Conservation (phyloP, 2,888 invertebrate genomes). For the Ecdyonurus torrentis region DNA sequence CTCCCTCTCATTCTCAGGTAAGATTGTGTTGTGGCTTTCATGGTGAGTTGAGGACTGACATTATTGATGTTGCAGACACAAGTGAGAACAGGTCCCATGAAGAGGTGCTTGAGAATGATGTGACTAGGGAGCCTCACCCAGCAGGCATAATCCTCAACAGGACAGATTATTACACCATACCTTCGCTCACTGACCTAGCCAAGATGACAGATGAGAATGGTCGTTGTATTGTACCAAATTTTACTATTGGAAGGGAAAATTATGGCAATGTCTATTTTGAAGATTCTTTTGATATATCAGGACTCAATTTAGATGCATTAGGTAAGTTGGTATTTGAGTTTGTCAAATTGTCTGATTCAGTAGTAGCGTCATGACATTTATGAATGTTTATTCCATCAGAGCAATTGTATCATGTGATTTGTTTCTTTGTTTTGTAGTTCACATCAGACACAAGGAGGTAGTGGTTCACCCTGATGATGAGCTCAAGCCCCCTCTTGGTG, state of each 20-base stretch:
- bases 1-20: neutral
- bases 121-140: slow-evolving; percentile 36
- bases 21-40: no score
- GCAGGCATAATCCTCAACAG: slow-evolving; percentile 61
- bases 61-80: no score
- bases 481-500: slow-evolving; percentile 68
- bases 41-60: no score
- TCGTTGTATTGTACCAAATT: slow-evolving; percentile 65
- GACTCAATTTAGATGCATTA: slow-evolving; percentile 70
- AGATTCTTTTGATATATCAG: slow-evolving; percentile 67
- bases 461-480: slow-evolving; percentile 64
- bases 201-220: slow-evolving; percentile 55
- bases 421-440: slow-evolving; percentile 37
- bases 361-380: neutral
- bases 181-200: slow-evolving; percentile 62
- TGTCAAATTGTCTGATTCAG: no score
- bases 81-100: no score
- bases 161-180: slow-evolving; percentile 82
- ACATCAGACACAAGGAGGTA: slow-evolving; percentile 87
- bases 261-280: slow-evolving; percentile 83
- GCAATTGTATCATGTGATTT: slow-evolving; percentile 3
- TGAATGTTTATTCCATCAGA: neutral
- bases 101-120: slow-evolving; percentile 12
- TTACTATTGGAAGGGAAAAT: slow-evolving; percentile 74
- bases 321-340: no score